Conservation (phyloP, 2,888 invertebrate species). For the Thysanoteuthis rhombus region DNA sequence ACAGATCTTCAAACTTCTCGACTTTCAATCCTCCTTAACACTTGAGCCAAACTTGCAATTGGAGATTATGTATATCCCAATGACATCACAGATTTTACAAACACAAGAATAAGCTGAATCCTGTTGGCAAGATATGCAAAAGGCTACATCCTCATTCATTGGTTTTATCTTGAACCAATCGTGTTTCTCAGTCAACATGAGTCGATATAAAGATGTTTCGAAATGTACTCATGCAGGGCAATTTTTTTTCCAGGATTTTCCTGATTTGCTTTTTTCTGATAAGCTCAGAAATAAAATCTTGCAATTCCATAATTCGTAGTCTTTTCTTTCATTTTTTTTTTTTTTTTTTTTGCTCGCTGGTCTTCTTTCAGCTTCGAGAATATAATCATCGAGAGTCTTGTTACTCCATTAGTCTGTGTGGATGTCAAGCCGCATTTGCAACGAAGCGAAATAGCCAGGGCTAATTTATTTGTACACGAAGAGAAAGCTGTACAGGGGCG, state of each 20-base stretch:
- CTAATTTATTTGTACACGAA: background rate
- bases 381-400: background rate
- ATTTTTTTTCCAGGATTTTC: background rate
- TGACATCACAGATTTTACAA: background rate
- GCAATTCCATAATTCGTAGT: background rate
- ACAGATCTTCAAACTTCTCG: background rate
- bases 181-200: background rate
- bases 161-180: too few species aligned
- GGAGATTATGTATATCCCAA: background rate
- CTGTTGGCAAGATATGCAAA: background rate
- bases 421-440: background rate
- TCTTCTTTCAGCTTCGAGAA: background rate
- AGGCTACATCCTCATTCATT: background rate
- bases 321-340: too few species aligned
- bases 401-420: conserved; percentile 15
- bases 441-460: background rate
- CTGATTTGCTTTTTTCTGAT: background rate
- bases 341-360: background rate
- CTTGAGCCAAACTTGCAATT: background rate
- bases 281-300: background rate
- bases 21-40: background rate
- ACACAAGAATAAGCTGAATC: background rate
- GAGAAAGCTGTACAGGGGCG: background rate
- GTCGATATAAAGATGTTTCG: background rate
- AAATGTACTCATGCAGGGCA: background rate